Percentiles rank a stretch among this genome's conserved stretches.
These are phyloP conservation scores for Xyliphius kryptos DNA, from an alignment of 2,113 vertebrate genomes.

Conservation along the genomic window DNA sequence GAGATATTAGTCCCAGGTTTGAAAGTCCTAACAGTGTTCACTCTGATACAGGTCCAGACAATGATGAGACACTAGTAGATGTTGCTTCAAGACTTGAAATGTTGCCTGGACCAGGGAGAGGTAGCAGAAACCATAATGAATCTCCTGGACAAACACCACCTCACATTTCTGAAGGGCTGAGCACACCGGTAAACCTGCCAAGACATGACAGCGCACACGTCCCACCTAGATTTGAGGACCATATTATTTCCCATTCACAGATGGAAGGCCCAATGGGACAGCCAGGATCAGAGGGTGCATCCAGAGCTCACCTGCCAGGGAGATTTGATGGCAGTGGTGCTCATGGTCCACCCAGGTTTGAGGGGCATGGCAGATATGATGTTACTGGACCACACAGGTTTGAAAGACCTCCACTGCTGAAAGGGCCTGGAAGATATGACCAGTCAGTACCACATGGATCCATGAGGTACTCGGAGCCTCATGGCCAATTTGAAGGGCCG, in stretches of 20 bases:
- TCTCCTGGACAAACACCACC: slow-evolving; percentile 62
- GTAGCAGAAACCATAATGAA: slow-evolving; percentile 40
- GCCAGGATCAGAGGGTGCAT: slow-evolving; percentile 34
- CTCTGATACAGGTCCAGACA: slow-evolving; percentile 49
- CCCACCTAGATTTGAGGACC: slow-evolving; percentile 65
- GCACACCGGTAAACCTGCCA: slow-evolving; percentile 12
- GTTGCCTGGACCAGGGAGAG: slow-evolving; percentile 27
- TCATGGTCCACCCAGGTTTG: slow-evolving; percentile 45
- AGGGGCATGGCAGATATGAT: slow-evolving; percentile 44
- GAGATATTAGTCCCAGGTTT: slow-evolving; percentile 61
- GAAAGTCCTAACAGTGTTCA: slow-evolving; percentile 68
- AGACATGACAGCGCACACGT: slow-evolving; percentile 33
- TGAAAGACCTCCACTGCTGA: slow-evolving; percentile 50
- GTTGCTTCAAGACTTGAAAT: slow-evolving; percentile 27
- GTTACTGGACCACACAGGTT: slow-evolving; percentile 50
- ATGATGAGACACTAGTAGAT: slow-evolving; percentile 36
- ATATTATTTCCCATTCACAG: slow-evolving; percentile 54
- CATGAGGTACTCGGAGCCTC: slow-evolving; percentile 50
- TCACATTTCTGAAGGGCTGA: slow-evolving; percentile 42
- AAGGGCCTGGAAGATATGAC: slow-evolving; percentile 59
- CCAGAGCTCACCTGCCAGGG: slow-evolving; percentile 44
- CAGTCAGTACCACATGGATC: slow-evolving; percentile 61
- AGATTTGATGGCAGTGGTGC: slow-evolving; percentile 68
- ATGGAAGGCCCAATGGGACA: slow-evolving; percentile 44
- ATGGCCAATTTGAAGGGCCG: slow-evolving; percentile 58